phyloP scores from a whole-genome alignment of 2,888 invertebrate species.

The Drosophila ezoana region DNA sequence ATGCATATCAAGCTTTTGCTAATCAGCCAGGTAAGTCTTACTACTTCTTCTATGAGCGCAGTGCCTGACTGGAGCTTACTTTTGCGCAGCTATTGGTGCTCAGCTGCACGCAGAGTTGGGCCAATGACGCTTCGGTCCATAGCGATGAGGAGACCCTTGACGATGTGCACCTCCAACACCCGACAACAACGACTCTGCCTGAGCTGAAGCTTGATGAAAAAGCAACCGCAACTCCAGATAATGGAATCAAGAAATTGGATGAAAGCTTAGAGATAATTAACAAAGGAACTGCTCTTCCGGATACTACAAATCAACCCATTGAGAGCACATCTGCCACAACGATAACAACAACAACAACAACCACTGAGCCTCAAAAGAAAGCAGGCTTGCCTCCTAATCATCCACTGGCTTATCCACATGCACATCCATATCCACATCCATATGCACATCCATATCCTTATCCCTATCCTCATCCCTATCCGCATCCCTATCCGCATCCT shows the following conservation, averaged over 20 bases:
- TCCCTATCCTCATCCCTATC: constrained; percentile 10
- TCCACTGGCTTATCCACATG: constrained; percentile 9
- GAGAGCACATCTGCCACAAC: constrained; percentile 22
- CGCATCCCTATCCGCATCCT: background rate
- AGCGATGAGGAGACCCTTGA: constrained; percentile 40
- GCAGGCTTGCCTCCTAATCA: constrained; percentile 8
- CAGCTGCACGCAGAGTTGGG: constrained; percentile 18
- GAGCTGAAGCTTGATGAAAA: constrained; percentile 13
- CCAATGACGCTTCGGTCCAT: constrained; percentile 22
- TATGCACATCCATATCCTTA: constrained; percentile 16
- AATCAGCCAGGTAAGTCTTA: constrained; percentile 53
- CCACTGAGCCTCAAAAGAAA: constrained; percentile 1
- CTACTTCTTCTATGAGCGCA: too few relatives aligned
- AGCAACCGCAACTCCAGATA: constrained; percentile 33
- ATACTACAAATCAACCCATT: constrained; percentile 36
- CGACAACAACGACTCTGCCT: constrained; percentile 41
- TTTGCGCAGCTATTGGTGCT: constrained; percentile 48
- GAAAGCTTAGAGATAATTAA: constrained; percentile 24
- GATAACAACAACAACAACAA: constrained; percentile 30
- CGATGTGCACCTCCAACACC: constrained; percentile 16
- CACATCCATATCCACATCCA: constrained; percentile 11
- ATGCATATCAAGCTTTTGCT: constrained; percentile 60
- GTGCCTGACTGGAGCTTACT: background rate
- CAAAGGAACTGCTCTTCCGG: constrained; percentile 24
- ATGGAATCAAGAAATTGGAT: constrained; percentile 18